Evolutionary conservation across 1,140 invertebrate genomes (phyloP).

Genomic region (Drosophila nigrodunni): DNA sequence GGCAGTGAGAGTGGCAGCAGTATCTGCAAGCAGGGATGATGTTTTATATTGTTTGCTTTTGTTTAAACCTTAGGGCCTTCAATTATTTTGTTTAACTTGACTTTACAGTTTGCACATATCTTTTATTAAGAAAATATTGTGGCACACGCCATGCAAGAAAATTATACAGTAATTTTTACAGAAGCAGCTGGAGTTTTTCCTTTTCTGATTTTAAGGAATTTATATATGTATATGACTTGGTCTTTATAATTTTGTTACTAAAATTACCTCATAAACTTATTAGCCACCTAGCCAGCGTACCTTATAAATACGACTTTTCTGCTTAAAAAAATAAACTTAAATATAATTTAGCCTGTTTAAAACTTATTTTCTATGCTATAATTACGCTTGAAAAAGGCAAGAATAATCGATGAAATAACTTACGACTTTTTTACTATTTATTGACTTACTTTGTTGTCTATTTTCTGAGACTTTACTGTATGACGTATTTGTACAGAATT

Average conservation of each 20-base stretch:
- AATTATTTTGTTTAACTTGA: slow-evolving; percentile 65
- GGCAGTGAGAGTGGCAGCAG: not conserved
- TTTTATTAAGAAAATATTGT: slow-evolving; percentile 56
- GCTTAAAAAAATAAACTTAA: too few species aligned
- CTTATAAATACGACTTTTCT: too few species aligned
- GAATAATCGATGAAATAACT: too few species aligned
- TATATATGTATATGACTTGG: too few species aligned
- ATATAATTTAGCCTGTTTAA: too few species aligned
- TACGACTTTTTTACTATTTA: not conserved
- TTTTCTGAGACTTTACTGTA: not conserved
- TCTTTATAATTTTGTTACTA: too few species aligned
- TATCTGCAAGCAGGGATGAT: not conserved
- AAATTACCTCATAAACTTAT: too few species aligned
- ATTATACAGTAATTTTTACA: not conserved
- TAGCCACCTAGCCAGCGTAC: too few species aligned
- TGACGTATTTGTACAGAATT: slow-evolving; percentile 14
- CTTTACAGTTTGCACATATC: slow-evolving; percentile 44
- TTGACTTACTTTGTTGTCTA: slow-evolving; percentile 15
- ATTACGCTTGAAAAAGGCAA: too few species aligned
- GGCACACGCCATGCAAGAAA: not conserved
- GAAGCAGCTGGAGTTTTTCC: not conserved
- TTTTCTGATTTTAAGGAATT: too few species aligned
- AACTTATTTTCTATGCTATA: too few species aligned
- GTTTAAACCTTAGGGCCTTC: slow-evolving; percentile 53
- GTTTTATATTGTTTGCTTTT: slow-evolving; percentile 17